Conservation (phyloP, 2,797 vertebrate genomes). For the Cephalopachus bancanus region DNA sequence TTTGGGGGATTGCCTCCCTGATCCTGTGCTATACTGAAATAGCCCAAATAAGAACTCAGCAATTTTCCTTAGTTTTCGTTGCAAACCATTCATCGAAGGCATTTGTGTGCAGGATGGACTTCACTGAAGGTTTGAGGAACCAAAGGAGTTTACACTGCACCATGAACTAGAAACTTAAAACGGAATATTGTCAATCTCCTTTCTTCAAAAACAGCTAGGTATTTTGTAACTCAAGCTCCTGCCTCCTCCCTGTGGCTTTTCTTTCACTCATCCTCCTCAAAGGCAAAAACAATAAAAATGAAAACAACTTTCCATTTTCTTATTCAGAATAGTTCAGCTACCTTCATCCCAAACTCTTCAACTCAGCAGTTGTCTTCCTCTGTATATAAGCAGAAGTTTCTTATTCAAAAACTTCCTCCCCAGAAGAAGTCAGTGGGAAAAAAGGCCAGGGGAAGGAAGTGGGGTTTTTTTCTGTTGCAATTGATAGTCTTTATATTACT, state of each 20-base stretch:
- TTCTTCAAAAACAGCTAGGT: not conserved
- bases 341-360: not conserved
- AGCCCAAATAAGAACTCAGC: not conserved
- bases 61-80: not conserved
- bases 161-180: not conserved
- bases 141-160: not conserved
- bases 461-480: not conserved
- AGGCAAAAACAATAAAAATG: not conserved
- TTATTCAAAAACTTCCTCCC: conserved; percentile 17
- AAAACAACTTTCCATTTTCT: not conserved
- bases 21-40: rapidly evolving
- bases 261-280: not conserved
- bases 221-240: not conserved
- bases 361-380: not conserved
- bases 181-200: not conserved
- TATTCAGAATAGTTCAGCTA: not conserved
- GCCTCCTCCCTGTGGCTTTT: not conserved
- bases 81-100: not conserved
- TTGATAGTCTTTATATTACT: not conserved
- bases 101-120: not conserved
- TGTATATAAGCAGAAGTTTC: not conserved
- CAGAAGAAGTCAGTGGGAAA: not conserved
- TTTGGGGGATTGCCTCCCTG: not conserved
- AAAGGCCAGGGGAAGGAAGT: not conserved
- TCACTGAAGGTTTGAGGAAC: not conserved